These are phyloP conservation scores for Rhombomys opimus DNA, from an alignment of 2,113 vertebrate species.

Conservation along the genomic window DNA sequence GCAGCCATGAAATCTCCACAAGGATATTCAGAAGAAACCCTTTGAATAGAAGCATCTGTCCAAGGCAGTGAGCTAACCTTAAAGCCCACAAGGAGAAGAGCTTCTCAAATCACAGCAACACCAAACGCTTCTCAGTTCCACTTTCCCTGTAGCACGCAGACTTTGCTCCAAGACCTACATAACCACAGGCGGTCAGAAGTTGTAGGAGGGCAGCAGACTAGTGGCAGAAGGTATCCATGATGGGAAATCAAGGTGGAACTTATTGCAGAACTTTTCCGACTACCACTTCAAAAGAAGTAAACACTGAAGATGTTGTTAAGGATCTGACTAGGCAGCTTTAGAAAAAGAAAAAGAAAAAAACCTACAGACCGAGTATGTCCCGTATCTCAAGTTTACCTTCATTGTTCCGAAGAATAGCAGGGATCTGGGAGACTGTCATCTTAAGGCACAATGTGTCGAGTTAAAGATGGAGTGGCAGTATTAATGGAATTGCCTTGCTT, in stretches of 20 bases:
- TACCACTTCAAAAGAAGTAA: conserved; percentile 65
- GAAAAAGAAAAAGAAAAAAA: conserved; percentile 44
- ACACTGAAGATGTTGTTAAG: conserved; percentile 29
- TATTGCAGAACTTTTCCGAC: conserved; percentile 19
- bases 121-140: background rate
- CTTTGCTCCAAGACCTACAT: background rate
- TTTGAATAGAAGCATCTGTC: background rate
- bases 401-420: conserved; percentile 75
- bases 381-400: conserved; percentile 76
- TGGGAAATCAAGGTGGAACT: conserved; percentile 33
- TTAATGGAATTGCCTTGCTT: conserved; percentile 80
- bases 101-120: conserved; percentile 33
- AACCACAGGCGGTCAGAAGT: background rate
- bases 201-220: background rate
- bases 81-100: background rate
- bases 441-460: conserved; percentile 69
- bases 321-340: conserved; percentile 44
- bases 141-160: background rate
- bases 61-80: background rate
- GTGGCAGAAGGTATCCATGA: background rate
- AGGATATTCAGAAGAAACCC: background rate
- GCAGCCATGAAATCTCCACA: background rate
- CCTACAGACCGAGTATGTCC: conserved; percentile 45
- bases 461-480: conserved; percentile 78
- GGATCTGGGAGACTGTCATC: conserved; percentile 75